Percentiles rank a stretch among this genome's conserved stretches.
These are phyloP conservation scores for Mactromeris polynyma DNA, from an alignment of 2,888 invertebrate species.

Conservation along the genomic window DNA sequence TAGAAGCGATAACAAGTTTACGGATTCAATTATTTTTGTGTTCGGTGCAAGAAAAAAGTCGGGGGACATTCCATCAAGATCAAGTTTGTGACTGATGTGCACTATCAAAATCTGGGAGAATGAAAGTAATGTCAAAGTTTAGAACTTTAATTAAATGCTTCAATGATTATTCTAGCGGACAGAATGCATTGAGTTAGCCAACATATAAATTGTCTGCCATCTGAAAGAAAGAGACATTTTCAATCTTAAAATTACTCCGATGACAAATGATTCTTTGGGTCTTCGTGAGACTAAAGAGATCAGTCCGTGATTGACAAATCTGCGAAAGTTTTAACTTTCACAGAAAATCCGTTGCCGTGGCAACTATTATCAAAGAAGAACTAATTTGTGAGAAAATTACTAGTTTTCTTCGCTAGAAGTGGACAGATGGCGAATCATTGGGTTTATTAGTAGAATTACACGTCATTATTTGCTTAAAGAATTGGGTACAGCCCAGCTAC, in stretches of 20 bases:
- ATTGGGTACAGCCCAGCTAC: constrained; percentile 26
- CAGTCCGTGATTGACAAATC: constrained; percentile 39
- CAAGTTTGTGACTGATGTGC: neutral
- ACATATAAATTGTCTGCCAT: neutral
- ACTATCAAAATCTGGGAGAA: neutral
- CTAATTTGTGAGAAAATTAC: constrained; percentile 55
- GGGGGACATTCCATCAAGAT: neutral
- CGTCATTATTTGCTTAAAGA: constrained; percentile 47
- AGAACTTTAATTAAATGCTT: constrained; percentile 21
- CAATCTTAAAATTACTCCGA: constrained; percentile 47
- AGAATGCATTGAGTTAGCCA: neutral
- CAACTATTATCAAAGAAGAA: constrained; percentile 31
- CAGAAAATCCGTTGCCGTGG: constrained; percentile 21
- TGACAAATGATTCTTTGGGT: constrained; percentile 39
- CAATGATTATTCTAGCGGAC: neutral
- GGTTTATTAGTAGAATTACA: constrained; percentile 51
- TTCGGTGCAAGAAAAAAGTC: neutral
- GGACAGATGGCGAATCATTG: constrained; percentile 46
- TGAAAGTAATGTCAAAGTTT: constrained; percentile 15
- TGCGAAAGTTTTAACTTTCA: constrained; percentile 30
- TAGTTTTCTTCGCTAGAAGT: constrained; percentile 30
- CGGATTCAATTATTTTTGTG: neutral
- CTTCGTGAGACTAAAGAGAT: constrained; percentile 28
- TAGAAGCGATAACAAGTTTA: neutral
- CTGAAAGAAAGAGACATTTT: constrained; percentile 34